Conservation (phyloP, 2,797 vertebrate genomes). For the Thamnophis elegans region DNA sequence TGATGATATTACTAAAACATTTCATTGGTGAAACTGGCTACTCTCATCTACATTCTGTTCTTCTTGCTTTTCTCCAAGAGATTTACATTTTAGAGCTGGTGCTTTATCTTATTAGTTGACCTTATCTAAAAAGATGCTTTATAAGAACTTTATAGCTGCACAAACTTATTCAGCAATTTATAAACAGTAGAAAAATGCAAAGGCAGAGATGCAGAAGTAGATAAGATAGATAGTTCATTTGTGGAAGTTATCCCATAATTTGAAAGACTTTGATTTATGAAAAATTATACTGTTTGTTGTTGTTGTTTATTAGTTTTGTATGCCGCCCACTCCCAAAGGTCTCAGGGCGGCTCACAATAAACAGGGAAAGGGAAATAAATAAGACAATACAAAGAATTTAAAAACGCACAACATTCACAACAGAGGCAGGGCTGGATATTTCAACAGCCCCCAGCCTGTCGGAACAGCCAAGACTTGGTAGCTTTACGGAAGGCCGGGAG, state of each 20-base stretch:
- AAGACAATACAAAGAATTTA: too few relatives aligned
- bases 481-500: too few relatives aligned
- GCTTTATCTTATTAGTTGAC: neutral
- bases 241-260: conserved; percentile 27
- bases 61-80: neutral
- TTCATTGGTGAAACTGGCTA: neutral
- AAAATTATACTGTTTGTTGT: neutral
- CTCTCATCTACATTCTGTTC: neutral
- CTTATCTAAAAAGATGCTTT: neutral
- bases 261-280: neutral
- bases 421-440: too few relatives aligned
- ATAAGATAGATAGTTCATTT: conserved; percentile 7
- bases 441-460: too few relatives aligned
- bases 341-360: too few relatives aligned
- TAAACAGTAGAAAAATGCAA: neutral
- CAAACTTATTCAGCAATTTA: neutral
- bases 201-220: neutral
- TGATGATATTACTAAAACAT: neutral
- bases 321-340: too few relatives aligned
- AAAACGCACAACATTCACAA: too few relatives aligned
- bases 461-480: too few relatives aligned
- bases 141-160: neutral
- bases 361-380: too few relatives aligned
- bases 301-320: too few relatives aligned
- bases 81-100: neutral